phyloP scores from a whole-genome alignment of 2,888 invertebrate genomes.

The Caenorhabditis becei region DNA sequence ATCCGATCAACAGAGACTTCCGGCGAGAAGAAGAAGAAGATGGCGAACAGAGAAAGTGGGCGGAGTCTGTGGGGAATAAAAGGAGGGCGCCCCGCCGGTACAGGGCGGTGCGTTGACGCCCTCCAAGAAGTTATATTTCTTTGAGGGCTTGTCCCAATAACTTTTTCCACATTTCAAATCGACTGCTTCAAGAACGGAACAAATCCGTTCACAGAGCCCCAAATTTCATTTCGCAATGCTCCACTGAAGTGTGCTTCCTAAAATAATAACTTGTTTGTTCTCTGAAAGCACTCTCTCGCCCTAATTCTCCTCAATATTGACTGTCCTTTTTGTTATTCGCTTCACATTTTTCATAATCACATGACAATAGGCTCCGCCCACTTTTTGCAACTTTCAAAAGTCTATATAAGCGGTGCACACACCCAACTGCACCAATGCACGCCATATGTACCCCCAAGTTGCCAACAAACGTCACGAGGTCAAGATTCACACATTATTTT shows the following conservation, averaged over 20 bases:
- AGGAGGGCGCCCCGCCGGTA: slow-evolving; percentile 11
- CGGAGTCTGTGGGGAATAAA: slow-evolving; percentile 6
- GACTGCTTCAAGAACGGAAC: too few species aligned
- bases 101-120: background rate
- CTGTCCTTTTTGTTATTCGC: slow-evolving; percentile 6
- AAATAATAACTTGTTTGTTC: background rate
- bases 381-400: background rate
- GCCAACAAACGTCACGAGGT: background rate
- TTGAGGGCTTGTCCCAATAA: too few species aligned
- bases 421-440: background rate
- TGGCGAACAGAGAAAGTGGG: slow-evolving; percentile 32
- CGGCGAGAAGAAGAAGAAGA: background rate
- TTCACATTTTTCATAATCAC: background rate
- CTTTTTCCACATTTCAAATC: too few species aligned
- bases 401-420: too few species aligned
- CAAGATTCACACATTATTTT: background rate
- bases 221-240: background rate
- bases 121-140: slow-evolving; percentile 3
- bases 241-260: background rate
- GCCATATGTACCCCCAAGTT: background rate
- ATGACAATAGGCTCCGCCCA: background rate
- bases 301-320: background rate
- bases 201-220: too few species aligned
- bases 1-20: slow-evolving; percentile 6
- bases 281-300: background rate